Conservation (phyloP, 1,140 invertebrate species). For the Kradibia gibbosae region DNA sequence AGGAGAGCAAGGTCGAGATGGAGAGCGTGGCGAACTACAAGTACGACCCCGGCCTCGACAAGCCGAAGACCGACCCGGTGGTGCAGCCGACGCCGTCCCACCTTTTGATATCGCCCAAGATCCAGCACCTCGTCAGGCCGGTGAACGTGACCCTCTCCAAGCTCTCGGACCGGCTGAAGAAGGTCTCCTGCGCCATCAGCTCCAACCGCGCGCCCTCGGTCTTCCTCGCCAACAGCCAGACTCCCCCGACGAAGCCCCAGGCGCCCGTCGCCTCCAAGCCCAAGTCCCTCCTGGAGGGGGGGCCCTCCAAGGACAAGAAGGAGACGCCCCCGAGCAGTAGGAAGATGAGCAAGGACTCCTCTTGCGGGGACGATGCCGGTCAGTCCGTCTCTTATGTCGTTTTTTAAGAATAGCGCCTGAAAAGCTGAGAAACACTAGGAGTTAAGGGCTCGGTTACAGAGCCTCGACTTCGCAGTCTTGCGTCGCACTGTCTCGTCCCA, state of each 20-base stretch:
- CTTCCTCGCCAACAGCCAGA: conserved; percentile 24
- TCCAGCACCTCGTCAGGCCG: conserved; percentile 69
- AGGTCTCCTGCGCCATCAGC: neutral
- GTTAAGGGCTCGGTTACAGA: no score
- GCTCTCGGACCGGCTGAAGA: conserved; percentile 61
- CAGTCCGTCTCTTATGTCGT: neutral
- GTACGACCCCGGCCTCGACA: conserved; percentile 55
- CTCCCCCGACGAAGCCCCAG: conserved; percentile 20
- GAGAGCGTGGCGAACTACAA: conserved; percentile 66
- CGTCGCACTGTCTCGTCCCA: no score
- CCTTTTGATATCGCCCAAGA: conserved; percentile 68
- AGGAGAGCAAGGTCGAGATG: conserved; percentile 73
- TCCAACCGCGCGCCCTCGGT: neutral
- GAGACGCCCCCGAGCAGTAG: neutral
- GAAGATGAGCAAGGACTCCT: conserved; percentile 54
- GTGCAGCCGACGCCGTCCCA: conserved; percentile 16
- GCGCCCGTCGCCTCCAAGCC: neutral
- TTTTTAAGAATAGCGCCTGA: neutral
- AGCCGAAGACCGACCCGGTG: neutral
- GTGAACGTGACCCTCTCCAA: conserved; percentile 70
- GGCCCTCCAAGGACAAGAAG: conserved; percentile 15
- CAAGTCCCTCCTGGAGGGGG: neutral
- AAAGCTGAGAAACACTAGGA: no score
- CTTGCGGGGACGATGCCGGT: conserved; percentile 50
- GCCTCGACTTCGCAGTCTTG: no score